Base-by-base conservation (phyloP, 2,797 vertebrate species). In the Phrynocephalus forsythii region DNA sequence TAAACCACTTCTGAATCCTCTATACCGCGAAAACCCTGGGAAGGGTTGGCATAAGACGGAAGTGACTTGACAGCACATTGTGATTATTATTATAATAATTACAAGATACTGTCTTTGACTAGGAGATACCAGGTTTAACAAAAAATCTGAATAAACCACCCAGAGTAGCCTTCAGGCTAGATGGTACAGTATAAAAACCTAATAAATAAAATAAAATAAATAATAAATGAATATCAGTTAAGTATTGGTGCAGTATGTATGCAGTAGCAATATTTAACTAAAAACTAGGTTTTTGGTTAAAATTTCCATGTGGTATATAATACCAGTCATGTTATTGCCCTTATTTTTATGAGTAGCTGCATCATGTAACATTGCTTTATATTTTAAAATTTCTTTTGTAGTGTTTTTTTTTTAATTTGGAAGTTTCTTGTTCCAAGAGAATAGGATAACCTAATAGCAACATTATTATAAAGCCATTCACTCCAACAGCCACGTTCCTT, bases 311-410 rank as follows among this genome's bases (percentile, higher is more conserved):
- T 56, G 52, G 8, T 56, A 56, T 56, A 56, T 56, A 56, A 56
- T 56, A 56, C 5, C 52, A 56, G 52, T 56, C 52, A 56, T 56
- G 52, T 56, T 56, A 11, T 56, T 56, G 86, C 60, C 18, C 38
- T 72, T 13, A 50, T 63, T 73, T 89, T 88, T 0, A 6, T n/a
- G 79, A 90, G 82, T 93, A 89, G 92, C 78, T 75, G 73, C 86
- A 48, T 48, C 82, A 91, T 1, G 30, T 76, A 20, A 24, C 13
- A 91, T 73, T 71, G 56, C 66, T 94, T 92, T 90, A 94, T 73
- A 82, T 75, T 66, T 80, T 89, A 90, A 82, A 90, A 84, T 92
- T 56, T 87, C 90, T 86, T 90, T 16, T 44, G 7, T 83, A 81
- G 16, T 91, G 38, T 56, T 33, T 1, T 90, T 90, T 86, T 67